A percentile compares a stretch with the other conserved stretches of the same genome.
phyloP scores from a whole-genome alignment of 2,113 vertebrate species.

The Pluvianellus socialis region DNA sequence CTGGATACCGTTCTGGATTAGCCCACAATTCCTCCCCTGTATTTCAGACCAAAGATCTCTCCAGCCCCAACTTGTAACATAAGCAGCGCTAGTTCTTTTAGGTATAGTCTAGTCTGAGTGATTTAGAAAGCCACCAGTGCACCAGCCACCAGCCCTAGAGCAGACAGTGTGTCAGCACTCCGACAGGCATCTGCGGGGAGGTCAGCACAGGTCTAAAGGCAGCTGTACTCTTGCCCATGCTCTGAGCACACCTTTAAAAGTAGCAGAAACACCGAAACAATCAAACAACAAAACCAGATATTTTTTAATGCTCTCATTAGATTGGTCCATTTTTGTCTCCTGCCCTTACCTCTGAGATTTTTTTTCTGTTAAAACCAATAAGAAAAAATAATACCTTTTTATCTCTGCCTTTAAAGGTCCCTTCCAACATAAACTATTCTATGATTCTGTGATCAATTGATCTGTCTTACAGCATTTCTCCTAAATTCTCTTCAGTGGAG shows the following conservation, averaged over 20 bases:
- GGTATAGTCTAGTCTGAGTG: neutral
- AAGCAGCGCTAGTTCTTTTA: neutral
- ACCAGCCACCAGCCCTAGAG: neutral
- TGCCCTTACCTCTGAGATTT: neutral
- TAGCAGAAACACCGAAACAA: neutral
- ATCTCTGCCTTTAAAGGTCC: neutral
- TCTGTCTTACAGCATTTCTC: neutral
- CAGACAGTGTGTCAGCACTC: fast-evolving
- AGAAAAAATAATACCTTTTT: neutral
- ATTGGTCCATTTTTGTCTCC: neutral
- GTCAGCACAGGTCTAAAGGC: neutral
- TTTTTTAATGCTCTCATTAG: neutral
- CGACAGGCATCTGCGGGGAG: neutral
- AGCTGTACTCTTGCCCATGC: neutral
- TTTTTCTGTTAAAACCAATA: neutral
- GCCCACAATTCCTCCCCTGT: neutral
- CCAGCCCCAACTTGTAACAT: neutral
- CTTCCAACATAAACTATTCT: neutral
- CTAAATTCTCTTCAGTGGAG: neutral
- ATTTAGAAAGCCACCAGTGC: neutral
- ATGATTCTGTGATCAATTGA: neutral
- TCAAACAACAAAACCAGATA: neutral
- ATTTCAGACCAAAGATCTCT: neutral
- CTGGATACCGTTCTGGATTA: neutral
- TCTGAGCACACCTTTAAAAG: neutral